Base-by-base conservation (phyloP, 1,140 invertebrate genomes). In the Sarcophaga bullata region DNA sequence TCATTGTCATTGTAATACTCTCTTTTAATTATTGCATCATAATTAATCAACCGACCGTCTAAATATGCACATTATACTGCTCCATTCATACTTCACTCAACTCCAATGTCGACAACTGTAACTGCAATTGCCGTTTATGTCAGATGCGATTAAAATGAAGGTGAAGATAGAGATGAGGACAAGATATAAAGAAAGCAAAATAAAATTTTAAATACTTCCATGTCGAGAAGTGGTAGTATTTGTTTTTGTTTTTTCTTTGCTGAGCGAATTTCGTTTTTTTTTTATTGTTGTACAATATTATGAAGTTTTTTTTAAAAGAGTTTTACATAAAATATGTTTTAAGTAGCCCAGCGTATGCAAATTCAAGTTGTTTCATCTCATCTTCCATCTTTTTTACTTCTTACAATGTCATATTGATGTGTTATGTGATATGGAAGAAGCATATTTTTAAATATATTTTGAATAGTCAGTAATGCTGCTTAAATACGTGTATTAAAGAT, bases 11-110 rank as follows among this genome's bases (percentile, higher is more conserved):
- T 58, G 54, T n/a, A 58, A 58, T 58, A 11, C n/a, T 13, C 54
- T 13, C 54, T 58, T 58, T 58, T 58, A 58, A 58, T 58, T 58
- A 58, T 58, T 58, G 54, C 54, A 58, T 58, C 54, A 58, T 58
- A 58, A 37, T 37, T 37, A 37, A 58, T 58, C 54, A 58, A 13
- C 54, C 0, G n/a, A 58, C 15, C 54, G 15, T 15, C 52, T 58
- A 1, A 54, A 58, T 10, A 58, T 15, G n/a, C 5, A 15, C 11
- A 15, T 52, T 52, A 6, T 54, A 1, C 10, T 54, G 8, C 15
- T 10, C 0, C 54, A 58, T 15, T 58, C 13, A 4, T n/a, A 1
- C 54, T 1, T 7, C 54, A 58, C n/a, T 58, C 52, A 15, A 58
- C 54, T 58, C 54, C 54, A 58, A n/a, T n/a, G n/a, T 6, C 54